phyloP scores from a whole-genome alignment of 2,797 vertebrate species.

The Iguana delicatissima region DNA sequence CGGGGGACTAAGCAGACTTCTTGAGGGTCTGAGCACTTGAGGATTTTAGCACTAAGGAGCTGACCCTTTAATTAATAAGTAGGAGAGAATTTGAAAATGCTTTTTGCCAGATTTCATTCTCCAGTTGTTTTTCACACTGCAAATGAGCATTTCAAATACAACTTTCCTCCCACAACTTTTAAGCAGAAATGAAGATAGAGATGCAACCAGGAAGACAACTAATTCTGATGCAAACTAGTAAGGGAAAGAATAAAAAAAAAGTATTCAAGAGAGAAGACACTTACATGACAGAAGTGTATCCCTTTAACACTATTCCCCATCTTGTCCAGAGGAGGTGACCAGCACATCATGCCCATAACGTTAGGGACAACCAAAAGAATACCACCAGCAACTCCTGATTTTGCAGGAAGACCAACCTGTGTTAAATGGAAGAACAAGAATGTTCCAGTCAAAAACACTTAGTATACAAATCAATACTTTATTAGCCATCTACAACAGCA shows the following conservation, averaged over 20 bases:
- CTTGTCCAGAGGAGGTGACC: slow-evolving; percentile 97
- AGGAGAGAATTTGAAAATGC: background rate
- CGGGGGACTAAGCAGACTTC: background rate
- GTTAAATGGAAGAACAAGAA: slow-evolving; percentile 46
- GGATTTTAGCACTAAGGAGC: background rate
- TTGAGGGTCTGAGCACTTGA: background rate
- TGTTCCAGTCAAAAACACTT: background rate
- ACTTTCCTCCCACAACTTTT: background rate
- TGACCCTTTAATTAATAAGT: background rate
- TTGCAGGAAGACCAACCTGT: slow-evolving; percentile 96
- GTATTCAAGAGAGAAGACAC: slow-evolving; percentile 47
- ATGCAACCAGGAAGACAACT: background rate
- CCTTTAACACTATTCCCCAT: slow-evolving; percentile 97
- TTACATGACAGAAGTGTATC: slow-evolving; percentile 98
- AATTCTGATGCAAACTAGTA: slow-evolving; percentile 1
- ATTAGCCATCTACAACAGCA: background rate
- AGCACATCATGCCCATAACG: slow-evolving; percentile 99
- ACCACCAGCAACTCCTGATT: slow-evolving; percentile 95
- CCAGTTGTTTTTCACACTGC: background rate
- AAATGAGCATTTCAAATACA: background rate
- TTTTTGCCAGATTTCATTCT: background rate
- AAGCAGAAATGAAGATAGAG: no score
- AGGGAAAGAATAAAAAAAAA: background rate
- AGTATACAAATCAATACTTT: background rate
- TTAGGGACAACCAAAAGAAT: slow-evolving; percentile 97